Evolutionary conservation across 1,140 invertebrate genomes (phyloP), one percentile per base, ranked within the genome.

Genomic region (Lepidurus arcticus): DNA sequence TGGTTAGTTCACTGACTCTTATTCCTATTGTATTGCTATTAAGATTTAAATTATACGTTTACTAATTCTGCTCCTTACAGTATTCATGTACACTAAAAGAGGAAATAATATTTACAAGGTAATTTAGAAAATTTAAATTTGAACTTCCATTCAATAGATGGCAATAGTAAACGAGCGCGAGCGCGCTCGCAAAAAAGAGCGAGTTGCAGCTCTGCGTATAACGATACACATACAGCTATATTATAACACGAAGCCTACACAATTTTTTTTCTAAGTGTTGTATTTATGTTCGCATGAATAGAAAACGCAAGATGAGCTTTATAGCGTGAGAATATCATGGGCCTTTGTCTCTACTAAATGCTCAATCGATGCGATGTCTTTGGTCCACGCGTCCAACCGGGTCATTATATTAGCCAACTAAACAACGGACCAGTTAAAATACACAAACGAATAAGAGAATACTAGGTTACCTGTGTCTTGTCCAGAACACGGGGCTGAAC

Each of bases 401-500:
- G 90, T 88, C 80, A 94, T 90, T 93, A 96, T 94, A 44, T 87
- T 88, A 1, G 89, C 87, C 79, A 95, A 92, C 88, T 94, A 89
- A 73, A 34, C 42, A 43, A 76, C 77, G 76, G 9, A 76, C 16
- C 77, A 76, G 13, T n/a, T 16, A 42, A 53, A 21, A 42, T 77
- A 24, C 44, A 26, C 11, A 74, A n/a, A 9, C 24, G 6, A 75
- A n/a, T 26, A 24, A 6, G 21, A 78, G 26, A 74, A 74, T 47
- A 44, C 3, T 65, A 77, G 65, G 76, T 79, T 82, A 91, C 89
- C 87, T 91, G 90, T 78, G 87, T 83, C 76, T 87, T 86, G 82
- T 96, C 92, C 1, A 98, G 86, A 9, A 98, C 96, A 81, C 96
- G 88, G 1, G 96, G 96, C 85, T 97, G 95, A 24, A 98, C 92